Percentiles rank a stretch among this genome's conserved stretches.
Evolutionary conservation across 2,797 vertebrate genomes (phyloP).

Genomic region (Vireo griseus): DNA sequence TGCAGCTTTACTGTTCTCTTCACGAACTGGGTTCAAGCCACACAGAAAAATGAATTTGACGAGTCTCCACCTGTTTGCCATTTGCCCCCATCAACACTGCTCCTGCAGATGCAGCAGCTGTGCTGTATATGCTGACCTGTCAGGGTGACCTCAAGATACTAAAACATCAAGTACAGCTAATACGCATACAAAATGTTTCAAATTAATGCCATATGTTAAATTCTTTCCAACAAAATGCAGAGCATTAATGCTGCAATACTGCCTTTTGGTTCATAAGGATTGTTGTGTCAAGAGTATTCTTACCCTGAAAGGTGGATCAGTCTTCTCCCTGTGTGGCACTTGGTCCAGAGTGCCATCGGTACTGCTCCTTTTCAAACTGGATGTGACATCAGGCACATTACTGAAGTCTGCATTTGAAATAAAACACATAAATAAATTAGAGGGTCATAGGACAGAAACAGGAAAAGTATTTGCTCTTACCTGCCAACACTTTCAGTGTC

Average conservation of each 20-base stretch:
- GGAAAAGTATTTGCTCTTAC: background rate
- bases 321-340: constrained; percentile 73
- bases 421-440: background rate
- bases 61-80: background rate
- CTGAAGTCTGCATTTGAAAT: constrained; percentile 82
- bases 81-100: background rate
- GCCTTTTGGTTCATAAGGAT: background rate
- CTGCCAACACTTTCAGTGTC: background rate
- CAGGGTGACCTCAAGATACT: background rate
- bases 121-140: background rate
- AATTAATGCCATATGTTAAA: background rate
- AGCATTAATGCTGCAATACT: background rate
- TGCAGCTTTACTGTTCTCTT: background rate
- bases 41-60: background rate
- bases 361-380: constrained; percentile 75
- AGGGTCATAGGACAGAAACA: background rate
- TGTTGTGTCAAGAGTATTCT: background rate
- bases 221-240: background rate
- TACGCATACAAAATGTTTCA: background rate
- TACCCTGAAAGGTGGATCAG: constrained; percentile 88
- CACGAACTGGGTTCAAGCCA: background rate
- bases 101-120: background rate
- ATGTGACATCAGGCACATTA: constrained; percentile 77
- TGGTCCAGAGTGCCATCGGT: constrained; percentile 79
- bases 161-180: background rate